phyloP scores from a whole-genome alignment of 2,113 vertebrate species.

The Melospiza melodia region DNA sequence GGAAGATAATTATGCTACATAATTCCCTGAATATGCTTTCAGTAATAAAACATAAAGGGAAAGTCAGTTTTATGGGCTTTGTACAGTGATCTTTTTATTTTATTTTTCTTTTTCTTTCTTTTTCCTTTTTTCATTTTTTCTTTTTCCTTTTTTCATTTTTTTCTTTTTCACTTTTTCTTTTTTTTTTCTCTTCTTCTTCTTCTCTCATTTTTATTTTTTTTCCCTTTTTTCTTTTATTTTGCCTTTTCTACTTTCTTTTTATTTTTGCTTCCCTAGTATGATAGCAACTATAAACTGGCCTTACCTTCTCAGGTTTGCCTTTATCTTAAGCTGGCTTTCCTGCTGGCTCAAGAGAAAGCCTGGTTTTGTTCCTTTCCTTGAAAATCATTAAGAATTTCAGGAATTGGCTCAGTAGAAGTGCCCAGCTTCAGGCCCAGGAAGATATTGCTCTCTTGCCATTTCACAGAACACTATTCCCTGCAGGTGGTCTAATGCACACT shows the following conservation, averaged over 20 bases:
- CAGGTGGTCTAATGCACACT: constrained; percentile 16
- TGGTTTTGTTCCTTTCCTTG: background rate
- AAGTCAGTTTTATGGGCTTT: background rate
- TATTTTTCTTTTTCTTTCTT: rapidly evolving
- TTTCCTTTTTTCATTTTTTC: rapidly evolving
- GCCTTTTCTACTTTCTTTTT: background rate
- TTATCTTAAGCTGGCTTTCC: background rate
- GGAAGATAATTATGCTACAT: background rate
- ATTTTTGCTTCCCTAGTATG: background rate
- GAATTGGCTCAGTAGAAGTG: background rate
- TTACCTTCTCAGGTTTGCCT: background rate
- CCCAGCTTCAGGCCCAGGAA: background rate
- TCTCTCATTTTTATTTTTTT: rapidly evolving
- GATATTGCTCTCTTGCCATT: constrained; percentile 6
- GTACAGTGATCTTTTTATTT: background rate
- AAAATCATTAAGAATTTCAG: constrained; percentile 32
- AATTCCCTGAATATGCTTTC: background rate
- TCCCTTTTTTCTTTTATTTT: rapidly evolving
- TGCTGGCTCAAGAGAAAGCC: background rate
- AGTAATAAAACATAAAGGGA: background rate
- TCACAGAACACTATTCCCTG: constrained; percentile 29
- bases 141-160: rapidly evolving
- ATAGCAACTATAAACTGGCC: background rate
- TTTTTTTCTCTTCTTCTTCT: too few species aligned
- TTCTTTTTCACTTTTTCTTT: rapidly evolving